phyloP scores from a whole-genome alignment of 2,797 vertebrate species.

The Halcyon smyrnensis region DNA sequence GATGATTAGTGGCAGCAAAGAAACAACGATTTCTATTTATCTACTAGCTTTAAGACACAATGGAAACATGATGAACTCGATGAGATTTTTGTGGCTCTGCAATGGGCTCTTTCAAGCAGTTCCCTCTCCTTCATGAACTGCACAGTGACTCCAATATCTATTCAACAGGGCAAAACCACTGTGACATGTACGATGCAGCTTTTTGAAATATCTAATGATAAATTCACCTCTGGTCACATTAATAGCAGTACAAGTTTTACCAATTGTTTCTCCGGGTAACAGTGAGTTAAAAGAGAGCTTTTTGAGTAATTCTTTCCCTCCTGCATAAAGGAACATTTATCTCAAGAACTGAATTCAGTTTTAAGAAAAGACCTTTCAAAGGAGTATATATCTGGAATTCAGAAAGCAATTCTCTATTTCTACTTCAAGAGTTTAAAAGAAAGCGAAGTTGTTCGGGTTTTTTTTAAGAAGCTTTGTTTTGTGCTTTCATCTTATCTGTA shows the following conservation, averaged over 20 bases:
- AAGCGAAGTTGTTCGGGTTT: neutral
- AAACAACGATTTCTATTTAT: neutral
- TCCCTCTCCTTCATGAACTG: no score
- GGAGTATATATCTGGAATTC: neutral
- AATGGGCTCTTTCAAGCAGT: no score
- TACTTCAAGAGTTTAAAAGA: neutral
- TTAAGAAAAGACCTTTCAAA: neutral
- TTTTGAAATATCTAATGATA: neutral
- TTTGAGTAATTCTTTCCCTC: neutral
- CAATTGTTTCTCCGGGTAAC: neutral
- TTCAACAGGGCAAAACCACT: neutral
- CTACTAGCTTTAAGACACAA: neutral
- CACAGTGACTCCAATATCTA: neutral
- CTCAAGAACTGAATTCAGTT: neutral
- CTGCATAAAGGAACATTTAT: neutral
- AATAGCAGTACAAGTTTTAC: neutral
- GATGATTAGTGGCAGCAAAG: neutral
- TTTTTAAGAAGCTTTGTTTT: neutral
- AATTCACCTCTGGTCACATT: neutral
- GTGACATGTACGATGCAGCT: neutral
- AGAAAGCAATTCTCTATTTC: neutral
- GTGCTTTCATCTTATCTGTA: neutral
- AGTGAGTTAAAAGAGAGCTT: neutral
- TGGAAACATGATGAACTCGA: neutral
- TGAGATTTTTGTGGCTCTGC: neutral